Evolutionary conservation across 2,113 vertebrate species (phyloP).

Genomic region (Phalacrocorax carbo): DNA sequence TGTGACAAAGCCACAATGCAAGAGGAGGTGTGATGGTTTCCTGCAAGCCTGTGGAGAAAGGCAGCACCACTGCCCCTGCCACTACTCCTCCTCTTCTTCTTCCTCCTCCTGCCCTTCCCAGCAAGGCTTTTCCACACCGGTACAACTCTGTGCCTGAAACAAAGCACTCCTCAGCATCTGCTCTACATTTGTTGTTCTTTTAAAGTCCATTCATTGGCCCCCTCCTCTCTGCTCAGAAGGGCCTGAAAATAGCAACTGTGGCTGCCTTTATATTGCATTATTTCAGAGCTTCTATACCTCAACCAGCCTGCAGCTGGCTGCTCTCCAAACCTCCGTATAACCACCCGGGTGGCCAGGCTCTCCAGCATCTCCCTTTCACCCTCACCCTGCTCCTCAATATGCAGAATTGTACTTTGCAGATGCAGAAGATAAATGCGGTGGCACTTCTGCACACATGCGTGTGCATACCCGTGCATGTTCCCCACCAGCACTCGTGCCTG

Average conservation of each 20-base stretch:
- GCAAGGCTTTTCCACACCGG: neutral
- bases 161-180: neutral
- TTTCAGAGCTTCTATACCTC: neutral
- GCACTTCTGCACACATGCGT: accelerated
- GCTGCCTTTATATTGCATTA: neutral
- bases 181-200: constrained; percentile 16
- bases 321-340: neutral
- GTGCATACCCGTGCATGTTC: accelerated
- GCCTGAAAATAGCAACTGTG: neutral
- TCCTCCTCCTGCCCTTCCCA: neutral
- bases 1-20: accelerated
- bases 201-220: neutral
- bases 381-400: accelerated
- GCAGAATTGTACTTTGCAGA: neutral
- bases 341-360: accelerated
- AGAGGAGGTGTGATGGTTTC: neutral
- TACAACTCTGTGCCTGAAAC: neutral
- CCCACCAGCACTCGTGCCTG: accelerated
- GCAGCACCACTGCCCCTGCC: neutral
- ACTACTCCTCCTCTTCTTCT: neutral
- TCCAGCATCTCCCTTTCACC: neutral
- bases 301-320: accelerated
- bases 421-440: accelerated
- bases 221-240: neutral
- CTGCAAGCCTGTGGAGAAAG: accelerated